Evolutionary conservation across 92 coral and sea anemone genomes (phyloP).

Genomic region (Nematostella vectensis): DNA sequence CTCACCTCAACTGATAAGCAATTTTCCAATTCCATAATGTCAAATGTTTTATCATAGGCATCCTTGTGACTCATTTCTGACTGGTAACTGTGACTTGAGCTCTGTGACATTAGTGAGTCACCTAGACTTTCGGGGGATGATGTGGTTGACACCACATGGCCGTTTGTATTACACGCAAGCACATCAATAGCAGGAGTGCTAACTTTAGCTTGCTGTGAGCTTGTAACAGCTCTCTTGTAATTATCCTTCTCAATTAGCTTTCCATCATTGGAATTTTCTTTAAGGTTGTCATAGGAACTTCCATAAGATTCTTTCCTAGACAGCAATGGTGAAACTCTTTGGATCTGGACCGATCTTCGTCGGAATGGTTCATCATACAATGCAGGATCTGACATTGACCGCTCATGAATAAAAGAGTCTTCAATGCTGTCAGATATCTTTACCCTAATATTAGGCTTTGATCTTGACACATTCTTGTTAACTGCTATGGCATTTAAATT

Average conservation of each 20-base stretch:
- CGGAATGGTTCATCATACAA: conserved; percentile 18
- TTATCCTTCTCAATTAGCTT: neutral
- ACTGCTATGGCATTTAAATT: neutral
- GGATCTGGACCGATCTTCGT: conserved; percentile 17
- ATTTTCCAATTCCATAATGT: too few species aligned
- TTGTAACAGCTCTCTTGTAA: neutral
- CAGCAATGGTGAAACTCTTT: conserved; percentile 6
- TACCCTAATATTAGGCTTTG: neutral
- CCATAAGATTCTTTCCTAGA: neutral
- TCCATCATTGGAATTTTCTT: neutral
- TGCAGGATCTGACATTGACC: neutral
- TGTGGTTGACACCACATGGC: neutral
- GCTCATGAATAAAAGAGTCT: neutral
- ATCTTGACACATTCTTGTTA: too few species aligned
- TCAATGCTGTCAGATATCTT: neutral
- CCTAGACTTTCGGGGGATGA: conserved; percentile 47
- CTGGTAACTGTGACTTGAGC: conserved; percentile 33
- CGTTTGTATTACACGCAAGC: neutral
- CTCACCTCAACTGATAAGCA: too few species aligned
- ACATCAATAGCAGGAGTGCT: neutral
- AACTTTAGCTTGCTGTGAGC: neutral
- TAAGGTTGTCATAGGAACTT: neutral
- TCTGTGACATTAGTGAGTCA: conserved; percentile 55
- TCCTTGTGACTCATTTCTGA: conserved; percentile 3
- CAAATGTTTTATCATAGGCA: neutral